Base-by-base conservation (phyloP, 2,113 vertebrate species). In the Cichladusa arquata region DNA sequence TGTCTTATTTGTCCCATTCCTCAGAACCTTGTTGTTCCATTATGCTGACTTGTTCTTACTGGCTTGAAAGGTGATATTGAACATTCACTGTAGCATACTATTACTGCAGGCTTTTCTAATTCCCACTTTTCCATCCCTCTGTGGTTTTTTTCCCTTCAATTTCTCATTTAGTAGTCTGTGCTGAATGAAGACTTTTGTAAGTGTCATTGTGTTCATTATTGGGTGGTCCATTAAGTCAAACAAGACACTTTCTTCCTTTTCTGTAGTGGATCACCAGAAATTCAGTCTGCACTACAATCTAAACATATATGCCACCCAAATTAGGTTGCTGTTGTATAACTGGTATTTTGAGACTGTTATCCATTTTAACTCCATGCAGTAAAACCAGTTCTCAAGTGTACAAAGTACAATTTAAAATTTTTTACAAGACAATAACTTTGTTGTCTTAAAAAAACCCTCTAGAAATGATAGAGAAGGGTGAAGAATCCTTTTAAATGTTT, bases 391-490 rank as follows among this genome's bases (percentile, higher is more conserved):
- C 23, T 82, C 18, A 12, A 22, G 12, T 69, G 10, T 82, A 64
- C 13, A 44, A 65, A 56, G 7, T 72, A 29, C 50, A 51, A 51
- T 51, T 51, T 17, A 51, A 51, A 51, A 11, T 29, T 51, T 51
- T 51, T 51, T 60, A 50, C 9, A 73, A 44, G n/a, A 15, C 15
- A 60, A 8, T 50, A 4, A 19, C 2, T 77, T 50, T 20, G 8
- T 44, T 44, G 10, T 61, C 53, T 58, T 70, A 25, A 47, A 79
- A 31, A 26, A 26, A 19, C 0, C 4, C 9, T 54, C 22, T 48
- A 14, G 13, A 45, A 79, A 57, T 45, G 0, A 34, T 57, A 40
- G 16, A 10, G 40, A 91, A 76, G 8, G 0, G 0, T 61, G 24
- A 71, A 53, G 50, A 8, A 4, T 12, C 53, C 1, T 69, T 69